Evolutionary conservation across 2,888 invertebrate genomes (phyloP), one percentile per base, ranked within the genome.

Genomic region (Drosophila paramelanica): DNA sequence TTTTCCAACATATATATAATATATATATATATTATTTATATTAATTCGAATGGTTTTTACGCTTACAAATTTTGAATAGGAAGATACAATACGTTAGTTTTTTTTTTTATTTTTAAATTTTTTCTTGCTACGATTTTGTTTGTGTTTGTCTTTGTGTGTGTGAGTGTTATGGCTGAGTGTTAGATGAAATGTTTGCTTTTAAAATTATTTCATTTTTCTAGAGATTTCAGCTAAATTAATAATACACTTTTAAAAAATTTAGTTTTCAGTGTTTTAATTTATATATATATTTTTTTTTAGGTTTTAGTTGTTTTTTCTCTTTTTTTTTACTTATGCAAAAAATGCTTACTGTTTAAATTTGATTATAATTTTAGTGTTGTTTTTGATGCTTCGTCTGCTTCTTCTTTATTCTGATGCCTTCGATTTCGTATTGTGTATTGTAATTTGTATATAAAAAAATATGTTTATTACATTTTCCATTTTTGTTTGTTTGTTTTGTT

Each of bases 211-310:
- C 67, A 73, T 70, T 82, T 88, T 77, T 50, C 88, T 88, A 83
- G 77, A 82, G 78, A 88, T 86, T 83, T 83, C 86, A 73, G 84
- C 87, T 89, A 89, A 83, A 87, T 72, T 83, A 79, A 67, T 79
- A 69, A 79, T 79, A 86, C 72, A 86, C 73, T 70, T 77, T 78
- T 70, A 86, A 88, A 82, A 88, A 88, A 83, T 68, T 62, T 78
- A 61, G 65, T 64, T 68, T 51, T 69, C 72, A 64, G 75, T 78
- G 59, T 77, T 62, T 67, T 55, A 60, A 42, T 52, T 49, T n/a
- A n/a, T n/a, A 17, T 67, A 43, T 73, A 59, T 49, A 65, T 52
- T 73, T 67, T 57, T 46, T 43, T 3, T 33, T 36, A 39, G 17
- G 14, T 66, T 51, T 60, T 56, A 42, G 20, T 36, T 23, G 23